phyloP scores from a whole-genome alignment of 2,888 invertebrate genomes.

The Rotaria magnacalcarata region DNA sequence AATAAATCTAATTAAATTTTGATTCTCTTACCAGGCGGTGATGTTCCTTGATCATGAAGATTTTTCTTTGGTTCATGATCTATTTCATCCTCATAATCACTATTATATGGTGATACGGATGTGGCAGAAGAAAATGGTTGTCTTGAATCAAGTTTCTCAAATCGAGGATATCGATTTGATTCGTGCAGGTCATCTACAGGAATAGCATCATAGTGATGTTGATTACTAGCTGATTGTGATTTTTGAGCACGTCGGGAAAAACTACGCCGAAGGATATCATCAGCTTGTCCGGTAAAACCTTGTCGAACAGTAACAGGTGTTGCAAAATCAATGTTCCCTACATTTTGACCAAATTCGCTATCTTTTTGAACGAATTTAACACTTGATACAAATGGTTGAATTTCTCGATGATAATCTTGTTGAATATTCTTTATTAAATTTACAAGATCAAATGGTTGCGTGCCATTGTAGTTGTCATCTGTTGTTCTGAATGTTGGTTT shows the following conservation, averaged over 20 bases:
- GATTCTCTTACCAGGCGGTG: not conserved
- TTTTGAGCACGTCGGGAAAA: not conserved
- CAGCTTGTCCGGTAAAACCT: constrained; percentile 18
- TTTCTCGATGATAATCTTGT: not conserved
- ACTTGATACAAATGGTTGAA: constrained; percentile 27
- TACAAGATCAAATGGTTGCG: not conserved
- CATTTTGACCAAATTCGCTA: not conserved
- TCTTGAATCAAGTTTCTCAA: not conserved
- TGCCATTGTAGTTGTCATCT: not conserved
- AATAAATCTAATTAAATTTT: too few relatives aligned
- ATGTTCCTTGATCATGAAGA: not conserved
- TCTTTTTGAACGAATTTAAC: constrained; percentile 1
- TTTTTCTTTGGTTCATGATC: not conserved
- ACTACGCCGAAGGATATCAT: constrained; percentile 1
- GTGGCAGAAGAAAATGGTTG: constrained; percentile 8
- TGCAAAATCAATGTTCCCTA: not conserved
- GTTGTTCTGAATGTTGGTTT: not conserved
- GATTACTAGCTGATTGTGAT: not conserved
- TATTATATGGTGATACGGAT: not conserved
- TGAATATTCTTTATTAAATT: constrained; percentile 1
- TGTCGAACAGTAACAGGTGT: not conserved
- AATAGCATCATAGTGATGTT: not conserved
- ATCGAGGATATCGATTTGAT: not conserved
- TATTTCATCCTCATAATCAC: not conserved
- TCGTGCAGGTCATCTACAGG: not conserved